phyloP scores from a whole-genome alignment of 1,140 invertebrate genomes.

The Ridgeia piscesae region DNA sequence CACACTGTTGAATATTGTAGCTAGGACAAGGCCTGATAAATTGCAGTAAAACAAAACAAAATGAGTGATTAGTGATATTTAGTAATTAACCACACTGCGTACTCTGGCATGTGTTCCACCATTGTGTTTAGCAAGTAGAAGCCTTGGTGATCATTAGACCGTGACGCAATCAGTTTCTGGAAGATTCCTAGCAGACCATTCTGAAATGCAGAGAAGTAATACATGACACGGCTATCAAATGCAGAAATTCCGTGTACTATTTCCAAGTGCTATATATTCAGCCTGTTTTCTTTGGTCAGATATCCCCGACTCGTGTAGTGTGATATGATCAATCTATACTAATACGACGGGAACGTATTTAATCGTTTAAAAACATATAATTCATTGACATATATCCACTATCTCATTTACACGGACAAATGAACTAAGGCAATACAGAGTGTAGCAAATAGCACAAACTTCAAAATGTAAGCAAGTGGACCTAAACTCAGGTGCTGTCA shows the following conservation, averaged over 20 bases:
- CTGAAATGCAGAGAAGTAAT: slow-evolving; percentile 59
- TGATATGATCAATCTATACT: background rate
- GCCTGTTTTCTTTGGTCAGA: background rate
- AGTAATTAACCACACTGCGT: slow-evolving; percentile 56
- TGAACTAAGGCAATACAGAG: too few relatives aligned
- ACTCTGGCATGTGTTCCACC: slow-evolving; percentile 67
- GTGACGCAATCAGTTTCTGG: slow-evolving; percentile 94
- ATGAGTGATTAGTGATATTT: background rate
- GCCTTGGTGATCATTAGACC: slow-evolving; percentile 93
- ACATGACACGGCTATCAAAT: background rate
- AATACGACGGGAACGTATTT: too few relatives aligned
- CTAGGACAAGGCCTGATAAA: background rate
- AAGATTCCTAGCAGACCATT: slow-evolving; percentile 89
- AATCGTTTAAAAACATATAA: too few relatives aligned
- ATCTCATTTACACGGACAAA: too few relatives aligned
- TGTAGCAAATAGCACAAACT: too few relatives aligned
- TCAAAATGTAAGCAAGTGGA: too few relatives aligned
- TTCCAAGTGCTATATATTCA: background rate
- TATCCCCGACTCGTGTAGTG: background rate
- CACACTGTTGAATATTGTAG: background rate
- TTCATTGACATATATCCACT: too few relatives aligned
- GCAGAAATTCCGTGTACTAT: background rate
- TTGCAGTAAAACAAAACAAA: background rate
- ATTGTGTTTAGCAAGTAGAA: slow-evolving; percentile 87
- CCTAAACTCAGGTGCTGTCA: background rate